Evolutionary conservation across 2,797 vertebrate genomes (phyloP), one percentile per base, ranked within the genome.

Genomic region (Botia kubotai): DNA sequence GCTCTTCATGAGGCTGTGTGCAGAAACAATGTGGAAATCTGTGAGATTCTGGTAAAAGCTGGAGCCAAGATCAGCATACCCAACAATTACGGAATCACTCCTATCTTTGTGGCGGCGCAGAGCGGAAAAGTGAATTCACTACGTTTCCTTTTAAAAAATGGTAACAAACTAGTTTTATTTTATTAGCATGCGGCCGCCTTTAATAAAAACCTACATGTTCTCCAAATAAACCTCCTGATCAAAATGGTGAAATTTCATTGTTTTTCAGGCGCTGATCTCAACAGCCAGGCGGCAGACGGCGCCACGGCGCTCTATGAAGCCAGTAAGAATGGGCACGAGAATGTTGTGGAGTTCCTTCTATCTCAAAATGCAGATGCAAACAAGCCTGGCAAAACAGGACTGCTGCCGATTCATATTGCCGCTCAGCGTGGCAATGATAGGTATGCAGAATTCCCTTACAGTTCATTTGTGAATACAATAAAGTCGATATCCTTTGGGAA

Each of bases 231-330:
- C 16, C 4, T 33, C 23, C 4, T 66, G 5, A 66, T 16, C 14
- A 48, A 46, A 46, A 46, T 10, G 11, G 7, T 39, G 16, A 46
- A 19, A 0, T 46, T 65, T 66, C 16, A 66, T 67, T 53, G 2
- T 2, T 21, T 50, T 29, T 52, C 87, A 99, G 97, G 96, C 4
- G 96, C 96, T 3, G 96, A 98, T 84, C 93, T 98, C 81, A 96
- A 98, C 87, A 96, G 93, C 2, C 96, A 98, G 88, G 97, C 97
- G 52, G 90, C 93, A 7, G 97, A 99, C 73, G 94, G 92, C 0
- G 96, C 97, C 0, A 96, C 96, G 0, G 95, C 97, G 46, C 93
- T 99, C 78, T 98, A 95, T 12, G 97, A 99, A 90, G 95, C 97
- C 29, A 90, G 93, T 85, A 99, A 99, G 91, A 98, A 98, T 0